Conservation (phyloP, 2,888 invertebrate species). For the Hemithea aestivaria region DNA sequence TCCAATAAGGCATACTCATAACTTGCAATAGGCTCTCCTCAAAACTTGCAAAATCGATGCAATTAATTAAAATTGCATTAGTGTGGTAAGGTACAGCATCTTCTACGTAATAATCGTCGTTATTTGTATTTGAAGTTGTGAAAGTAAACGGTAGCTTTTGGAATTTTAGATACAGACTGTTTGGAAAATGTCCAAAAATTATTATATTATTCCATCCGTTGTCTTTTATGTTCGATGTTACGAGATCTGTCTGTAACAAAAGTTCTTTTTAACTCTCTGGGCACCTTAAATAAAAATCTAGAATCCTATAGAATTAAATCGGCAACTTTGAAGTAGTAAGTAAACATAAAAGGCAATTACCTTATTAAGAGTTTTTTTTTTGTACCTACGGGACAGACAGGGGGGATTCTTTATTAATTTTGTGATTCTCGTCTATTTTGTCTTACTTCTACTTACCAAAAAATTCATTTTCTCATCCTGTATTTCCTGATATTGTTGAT, state of each 20-base stretch:
- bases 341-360: neutral
- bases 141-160: constrained; percentile 37
- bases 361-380: neutral
- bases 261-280: no score
- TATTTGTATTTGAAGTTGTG: constrained; percentile 35
- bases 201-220: constrained; percentile 57
- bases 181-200: constrained; percentile 47
- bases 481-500: neutral
- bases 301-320: no score
- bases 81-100: constrained; percentile 46
- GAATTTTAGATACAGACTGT: constrained; percentile 41
- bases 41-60: constrained; percentile 41
- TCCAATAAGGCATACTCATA: constrained; percentile 47
- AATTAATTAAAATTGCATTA: constrained; percentile 46
- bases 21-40: constrained; percentile 46
- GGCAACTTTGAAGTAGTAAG: no score
- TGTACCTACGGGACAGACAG: no score
- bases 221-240: constrained; percentile 41
- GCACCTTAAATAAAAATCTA: no score
- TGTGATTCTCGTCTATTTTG: no score
- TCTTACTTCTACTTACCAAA: constrained; percentile 2
- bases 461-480: constrained; percentile 1
- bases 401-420: no score
- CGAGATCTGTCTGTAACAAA: constrained; percentile 42
- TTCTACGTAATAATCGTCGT: constrained; percentile 42